phyloP scores from a whole-genome alignment of 2,888 invertebrate genomes.

The Trissoscelio sp. region DNA sequence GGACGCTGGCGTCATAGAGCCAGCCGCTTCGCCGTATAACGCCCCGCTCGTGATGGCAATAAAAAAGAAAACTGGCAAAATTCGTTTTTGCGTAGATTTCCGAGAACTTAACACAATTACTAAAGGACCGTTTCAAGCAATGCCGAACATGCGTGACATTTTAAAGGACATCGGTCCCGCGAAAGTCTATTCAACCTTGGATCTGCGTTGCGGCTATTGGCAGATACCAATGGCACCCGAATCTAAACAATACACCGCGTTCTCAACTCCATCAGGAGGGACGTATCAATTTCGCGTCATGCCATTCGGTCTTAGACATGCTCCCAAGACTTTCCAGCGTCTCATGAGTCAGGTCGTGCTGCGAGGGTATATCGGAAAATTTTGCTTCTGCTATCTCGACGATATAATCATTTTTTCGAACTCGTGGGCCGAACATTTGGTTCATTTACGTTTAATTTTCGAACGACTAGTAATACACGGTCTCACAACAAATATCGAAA shows the following conservation, averaged over 20 bases:
- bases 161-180: slow-evolving; percentile 72
- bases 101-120: slow-evolving; percentile 9
- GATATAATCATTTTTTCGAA: too few relatives aligned
- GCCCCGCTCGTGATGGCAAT: not conserved
- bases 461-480: not conserved
- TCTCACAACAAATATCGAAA: not conserved
- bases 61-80: not conserved
- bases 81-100: not conserved
- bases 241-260: slow-evolving; percentile 22
- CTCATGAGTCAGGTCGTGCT: slow-evolving; percentile 48
- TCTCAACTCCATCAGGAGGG: not conserved
- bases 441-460: slow-evolving; percentile 1
- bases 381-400: not conserved
- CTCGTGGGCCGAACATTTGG: too few relatives aligned
- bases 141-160: slow-evolving; percentile 70
- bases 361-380: slow-evolving; percentile 56
- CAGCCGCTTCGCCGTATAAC: slow-evolving; percentile 1
- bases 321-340: slow-evolving; percentile 1
- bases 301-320: slow-evolving; percentile 9
- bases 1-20: slow-evolving; percentile 50
- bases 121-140: slow-evolving; percentile 59
- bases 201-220: slow-evolving; percentile 73
- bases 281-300: slow-evolving; percentile 3
- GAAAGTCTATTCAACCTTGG: slow-evolving; percentile 70
- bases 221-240: slow-evolving; percentile 72